Evolutionary conservation across 2,113 vertebrate species (phyloP).

Genomic region (Alaudala cheleensis): DNA sequence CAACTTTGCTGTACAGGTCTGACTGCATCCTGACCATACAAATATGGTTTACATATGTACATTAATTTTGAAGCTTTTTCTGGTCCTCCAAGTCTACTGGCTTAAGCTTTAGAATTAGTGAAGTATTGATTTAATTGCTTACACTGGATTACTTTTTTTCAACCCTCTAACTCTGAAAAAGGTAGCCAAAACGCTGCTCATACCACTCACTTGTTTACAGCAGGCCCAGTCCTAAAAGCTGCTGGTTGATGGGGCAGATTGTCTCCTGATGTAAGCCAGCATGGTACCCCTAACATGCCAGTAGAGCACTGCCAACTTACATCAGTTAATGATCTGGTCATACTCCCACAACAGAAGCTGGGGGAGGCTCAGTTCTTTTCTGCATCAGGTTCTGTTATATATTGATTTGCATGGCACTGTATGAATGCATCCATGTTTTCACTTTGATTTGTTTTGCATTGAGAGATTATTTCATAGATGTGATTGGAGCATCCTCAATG

Average conservation of each 20-base stretch:
- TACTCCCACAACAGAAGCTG: not conserved
- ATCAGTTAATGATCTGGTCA: conserved; percentile 7
- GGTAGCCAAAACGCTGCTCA: not conserved
- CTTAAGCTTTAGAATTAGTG: not conserved
- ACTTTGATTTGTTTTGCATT: not conserved
- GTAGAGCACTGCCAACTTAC: not conserved
- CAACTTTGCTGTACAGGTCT: not conserved
- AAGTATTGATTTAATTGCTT: not conserved
- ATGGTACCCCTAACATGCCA: not conserved
- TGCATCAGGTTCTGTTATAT: not conserved
- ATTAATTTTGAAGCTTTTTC: not conserved
- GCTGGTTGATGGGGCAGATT: not conserved
- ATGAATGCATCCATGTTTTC: not conserved
- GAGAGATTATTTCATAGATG: not conserved
- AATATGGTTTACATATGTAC: not conserved
- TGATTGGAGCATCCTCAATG: not conserved
- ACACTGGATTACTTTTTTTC: not conserved
- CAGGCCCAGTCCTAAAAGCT: not conserved
- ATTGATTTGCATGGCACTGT: not conserved
- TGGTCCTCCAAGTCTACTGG: not conserved
- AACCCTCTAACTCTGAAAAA: not conserved
- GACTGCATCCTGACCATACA: not conserved
- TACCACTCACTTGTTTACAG: not conserved
- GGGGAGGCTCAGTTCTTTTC: not conserved
- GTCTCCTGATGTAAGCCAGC: not conserved